Percentiles rank a stretch among this genome's conserved stretches.
phyloP scores from a whole-genome alignment of 1,140 invertebrate genomes.

The Colletes gigas region DNA sequence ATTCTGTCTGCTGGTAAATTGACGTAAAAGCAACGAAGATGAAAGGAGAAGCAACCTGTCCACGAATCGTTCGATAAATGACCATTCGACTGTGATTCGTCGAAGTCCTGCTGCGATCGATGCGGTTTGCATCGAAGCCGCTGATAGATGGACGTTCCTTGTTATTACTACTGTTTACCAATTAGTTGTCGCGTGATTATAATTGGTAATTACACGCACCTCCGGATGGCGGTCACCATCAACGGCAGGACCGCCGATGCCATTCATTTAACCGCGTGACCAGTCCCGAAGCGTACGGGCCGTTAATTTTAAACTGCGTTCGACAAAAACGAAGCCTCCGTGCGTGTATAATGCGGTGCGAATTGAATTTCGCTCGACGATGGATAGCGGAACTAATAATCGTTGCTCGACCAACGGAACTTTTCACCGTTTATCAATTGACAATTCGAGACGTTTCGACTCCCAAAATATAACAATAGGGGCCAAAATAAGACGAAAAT shows the following conservation, averaged over 20 bases:
- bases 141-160: slow-evolving; percentile 51
- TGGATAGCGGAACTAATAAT: neutral
- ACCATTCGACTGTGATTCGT: neutral
- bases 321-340: neutral
- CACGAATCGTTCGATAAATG: neutral
- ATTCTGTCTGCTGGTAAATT: neutral
- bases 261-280: slow-evolving; percentile 23
- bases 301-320: slow-evolving; percentile 47
- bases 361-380: slow-evolving; percentile 4
- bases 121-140: neutral
- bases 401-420: neutral
- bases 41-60: neutral
- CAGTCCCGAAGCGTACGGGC: neutral
- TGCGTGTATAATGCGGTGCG: neutral
- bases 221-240: slow-evolving; percentile 8
- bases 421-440: too few relatives aligned
- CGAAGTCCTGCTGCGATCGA: slow-evolving; percentile 20
- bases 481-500: too few relatives aligned
- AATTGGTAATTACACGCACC: slow-evolving; percentile 57
- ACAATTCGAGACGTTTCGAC: too few relatives aligned
- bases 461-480: too few relatives aligned
- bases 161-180: slow-evolving; percentile 64
- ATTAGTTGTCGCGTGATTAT: slow-evolving; percentile 59
- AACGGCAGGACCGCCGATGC: slow-evolving; percentile 3
- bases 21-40: neutral